These are phyloP conservation scores for Microcebus griseorufus DNA, from an alignment of 2,113 vertebrate genomes.

Conservation along the genomic window DNA sequence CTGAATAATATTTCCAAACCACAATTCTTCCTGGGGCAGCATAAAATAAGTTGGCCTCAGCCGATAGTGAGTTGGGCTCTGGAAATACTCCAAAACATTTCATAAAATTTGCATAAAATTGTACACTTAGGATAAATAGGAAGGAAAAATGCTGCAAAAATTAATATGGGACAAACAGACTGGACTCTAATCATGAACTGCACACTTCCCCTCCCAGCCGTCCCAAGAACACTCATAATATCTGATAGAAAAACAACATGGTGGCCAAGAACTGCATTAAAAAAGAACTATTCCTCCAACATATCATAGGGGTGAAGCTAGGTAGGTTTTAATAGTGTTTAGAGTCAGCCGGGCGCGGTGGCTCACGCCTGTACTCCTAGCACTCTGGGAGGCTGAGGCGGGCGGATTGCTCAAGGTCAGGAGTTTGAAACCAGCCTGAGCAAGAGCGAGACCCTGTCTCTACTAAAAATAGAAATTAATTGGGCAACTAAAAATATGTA, in stretches of 20 bases:
- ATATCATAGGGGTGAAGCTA: not conserved
- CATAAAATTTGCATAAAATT: not conserved
- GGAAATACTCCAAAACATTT: not conserved
- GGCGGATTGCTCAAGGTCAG: too few relatives aligned
- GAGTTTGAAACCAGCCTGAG: too few relatives aligned
- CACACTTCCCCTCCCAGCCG: not conserved
- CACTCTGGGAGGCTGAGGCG: too few relatives aligned
- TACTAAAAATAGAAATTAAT: too few relatives aligned
- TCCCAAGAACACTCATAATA: not conserved
- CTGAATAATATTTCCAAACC: not conserved
- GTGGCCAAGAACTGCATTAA: not conserved
- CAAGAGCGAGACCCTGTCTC: too few relatives aligned
- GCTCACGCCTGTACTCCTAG: too few relatives aligned
- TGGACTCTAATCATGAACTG: not conserved
- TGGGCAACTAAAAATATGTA: too few relatives aligned
- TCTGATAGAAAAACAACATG: not conserved
- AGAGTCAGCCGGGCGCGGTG: not conserved
- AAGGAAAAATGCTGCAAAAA: slow-evolving; percentile 20
- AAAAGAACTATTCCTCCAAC: not conserved
- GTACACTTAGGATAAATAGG: not conserved
- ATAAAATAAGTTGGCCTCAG: not conserved
- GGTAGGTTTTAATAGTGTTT: not conserved
- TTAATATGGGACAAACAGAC: not conserved
- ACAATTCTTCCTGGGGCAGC: not conserved
- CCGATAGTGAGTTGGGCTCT: not conserved